phyloP scores from a whole-genome alignment of 1,140 invertebrate genomes.

The Venturia canescens region DNA sequence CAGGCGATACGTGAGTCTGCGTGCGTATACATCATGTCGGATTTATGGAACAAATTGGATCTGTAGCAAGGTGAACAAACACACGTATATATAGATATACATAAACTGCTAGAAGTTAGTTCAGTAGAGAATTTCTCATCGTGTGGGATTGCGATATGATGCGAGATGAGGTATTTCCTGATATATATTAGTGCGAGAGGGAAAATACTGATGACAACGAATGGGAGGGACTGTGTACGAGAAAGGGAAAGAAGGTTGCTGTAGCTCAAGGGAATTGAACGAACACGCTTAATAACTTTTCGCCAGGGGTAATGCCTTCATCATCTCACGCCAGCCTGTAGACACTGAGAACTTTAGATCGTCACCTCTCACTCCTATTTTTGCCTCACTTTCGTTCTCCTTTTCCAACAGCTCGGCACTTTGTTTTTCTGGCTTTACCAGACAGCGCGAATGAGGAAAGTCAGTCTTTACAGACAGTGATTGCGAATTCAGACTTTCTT shows the following conservation, averaged over 20 bases:
- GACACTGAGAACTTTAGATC: not conserved
- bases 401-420: too few relatives aligned
- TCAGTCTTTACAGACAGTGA: too few relatives aligned
- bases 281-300: conserved; percentile 65
- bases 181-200: conserved; percentile 7
- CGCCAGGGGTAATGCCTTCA: conserved; percentile 33
- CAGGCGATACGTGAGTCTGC: not conserved
- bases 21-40: conserved; percentile 27
- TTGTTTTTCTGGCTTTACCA: too few relatives aligned
- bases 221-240: not conserved
- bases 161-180: not conserved
- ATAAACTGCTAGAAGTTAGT: not conserved
- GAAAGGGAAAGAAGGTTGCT: conserved; percentile 41
- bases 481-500: too few relatives aligned
- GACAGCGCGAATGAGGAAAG: too few relatives aligned
- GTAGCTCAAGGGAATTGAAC: conserved; percentile 63
- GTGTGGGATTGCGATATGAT: not conserved
- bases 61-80: conserved; percentile 50
- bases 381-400: not conserved
- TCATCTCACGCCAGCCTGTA: not conserved
- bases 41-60: conserved; percentile 57
- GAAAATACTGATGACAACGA: conserved; percentile 14
- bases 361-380: not conserved
- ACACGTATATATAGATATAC: not conserved
- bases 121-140: not conserved